Evolutionary conservation across 2,888 invertebrate genomes (phyloP), one percentile per base, ranked within the genome.

Genomic region (Acrobasis suavella): DNA sequence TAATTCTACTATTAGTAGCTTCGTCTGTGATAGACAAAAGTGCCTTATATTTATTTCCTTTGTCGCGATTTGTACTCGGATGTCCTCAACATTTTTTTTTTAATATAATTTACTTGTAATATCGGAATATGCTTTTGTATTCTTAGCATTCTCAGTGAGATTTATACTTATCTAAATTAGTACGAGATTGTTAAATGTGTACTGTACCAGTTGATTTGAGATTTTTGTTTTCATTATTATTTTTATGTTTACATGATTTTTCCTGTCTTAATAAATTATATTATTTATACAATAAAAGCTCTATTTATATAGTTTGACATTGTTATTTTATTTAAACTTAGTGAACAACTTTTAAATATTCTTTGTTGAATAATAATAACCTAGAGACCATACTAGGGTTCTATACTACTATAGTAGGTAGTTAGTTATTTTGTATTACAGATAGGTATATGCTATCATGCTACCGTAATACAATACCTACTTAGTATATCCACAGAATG

Each of bases 11-110:
- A 65, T 70, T 71, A 67, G 77, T 84, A 81, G 81, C 69, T 71
- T 76, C 77, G 85, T 83, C 90, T 91, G 90, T 91, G 90, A 91
- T 91, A 90, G 82, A 78, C 74, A 80, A 72, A 80, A 73, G 90
- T 90, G 90, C 90, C 90, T 90, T 90, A 86, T 77, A 75, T 50
- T 68, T 72, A 69, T 75, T 73, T 78, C 76, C 77, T 74, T 65
- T 72, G 70, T 69, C 70, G 62, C 56, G 49, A 50, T 10, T 22
- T 56, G 22, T 56, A 55, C 39, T 39, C 38, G 38, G 16, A 16
- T 14, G 50, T 14, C 7, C 17, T 32, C 58, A 49, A n/a, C 15
- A 16, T 10, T 12, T 60, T 17, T 16, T n/a, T 37, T 32, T 50
- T 16, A 38, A 6, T 32, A 32, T 32, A 32, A 22, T 22, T 22